Percentiles rank a stretch among this genome's conserved stretches.
These are phyloP conservation scores for Chaetodon trifasciatus DNA, from an alignment of 2,797 vertebrate genomes.

Conservation along the genomic window DNA sequence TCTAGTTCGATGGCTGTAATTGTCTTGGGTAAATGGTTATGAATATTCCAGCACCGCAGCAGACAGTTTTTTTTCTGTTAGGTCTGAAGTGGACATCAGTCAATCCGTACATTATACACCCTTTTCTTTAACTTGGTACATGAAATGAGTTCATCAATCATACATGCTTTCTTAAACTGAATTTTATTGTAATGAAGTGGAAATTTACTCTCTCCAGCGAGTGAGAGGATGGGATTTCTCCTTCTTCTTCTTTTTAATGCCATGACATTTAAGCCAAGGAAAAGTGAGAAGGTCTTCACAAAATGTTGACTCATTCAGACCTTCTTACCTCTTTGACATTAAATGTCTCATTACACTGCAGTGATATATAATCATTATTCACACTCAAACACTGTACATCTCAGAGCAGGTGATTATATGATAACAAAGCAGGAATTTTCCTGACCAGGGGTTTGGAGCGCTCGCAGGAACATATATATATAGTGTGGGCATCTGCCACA, in stretches of 20 bases:
- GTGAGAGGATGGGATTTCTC: not conserved
- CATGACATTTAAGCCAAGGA: conserved; percentile 50
- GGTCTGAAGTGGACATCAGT: conserved; percentile 65
- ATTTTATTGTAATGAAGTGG: conserved; percentile 51
- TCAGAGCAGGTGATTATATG: conserved; percentile 28
- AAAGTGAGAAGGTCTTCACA: conserved; percentile 17
- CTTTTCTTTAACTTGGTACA: not conserved
- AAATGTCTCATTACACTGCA: conserved; percentile 38
- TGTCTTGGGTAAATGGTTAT: conserved; percentile 65
- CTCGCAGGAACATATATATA: not conserved
- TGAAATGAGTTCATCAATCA: conserved; percentile 43
- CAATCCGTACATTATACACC: conserved; percentile 17
- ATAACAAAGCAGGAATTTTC: not conserved
- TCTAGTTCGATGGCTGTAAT: conserved; percentile 40
- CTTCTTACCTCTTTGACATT: conserved; percentile 48
- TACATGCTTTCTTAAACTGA: conserved; percentile 16
- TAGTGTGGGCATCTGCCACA: conserved; percentile 27
- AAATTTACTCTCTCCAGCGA: conserved; percentile 19
- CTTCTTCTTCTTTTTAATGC: conserved; percentile 32
- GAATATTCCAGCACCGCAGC: conserved; percentile 72
- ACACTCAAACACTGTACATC: conserved; percentile 34
- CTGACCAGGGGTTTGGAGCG: not conserved
- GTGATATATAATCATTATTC: conserved; percentile 44
- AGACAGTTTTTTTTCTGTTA: conserved; percentile 56
- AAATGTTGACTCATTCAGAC: conserved; percentile 23